Base-by-base conservation (phyloP, 2,113 vertebrate species). In the Triplophysa dalaica region DNA sequence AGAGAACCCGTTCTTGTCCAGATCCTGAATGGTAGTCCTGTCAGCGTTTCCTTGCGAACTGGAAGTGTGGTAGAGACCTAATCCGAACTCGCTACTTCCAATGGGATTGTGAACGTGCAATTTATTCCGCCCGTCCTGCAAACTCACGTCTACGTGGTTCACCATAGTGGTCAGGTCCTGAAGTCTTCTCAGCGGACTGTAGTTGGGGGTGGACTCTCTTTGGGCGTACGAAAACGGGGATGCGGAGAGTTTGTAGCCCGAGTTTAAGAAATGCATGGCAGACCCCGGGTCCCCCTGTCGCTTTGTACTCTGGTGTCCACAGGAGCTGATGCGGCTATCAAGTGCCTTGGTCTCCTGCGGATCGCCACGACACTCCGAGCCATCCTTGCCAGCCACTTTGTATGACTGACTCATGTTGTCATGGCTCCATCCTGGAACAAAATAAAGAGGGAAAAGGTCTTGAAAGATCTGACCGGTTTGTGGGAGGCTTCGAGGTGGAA, bases 371-470 rank as follows among this genome's bases (percentile, higher is more conserved):
- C 92, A 90, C 83, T 90, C 92, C 85, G 94, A 92, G 89, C 92
- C 91, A 86, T 91, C 92, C 88, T 94, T 92, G 90, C 93, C 92
- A 91, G 93, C 91, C 88, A 94, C 88, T 93, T 97, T 95, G 93
- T 95, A 96, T 81, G 94, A 93, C 88, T 95, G 95, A 95, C 96
- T 97, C 97, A 98, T 98, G 92, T 93, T 95, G 92, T 90, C 91
- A 90, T 91, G 84, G 84, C 84, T 90, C 75, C 87, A 89, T 90
- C 91, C 93, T 94, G 88, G 61, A 73, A 87, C 1, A 69, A 64
- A 45, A 85, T 38, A 22, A 77, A 78, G 66, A 61, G 14, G 80
- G 43, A 70, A 14, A 82, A n/a, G 24, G 8, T 86, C 79, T 87
- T 64, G 85, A 84, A 86, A 66, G 3, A 22, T 48, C 1, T n/a